phyloP scores from a whole-genome alignment of 2,797 vertebrate species.

The Lycodopsis pacificus region DNA sequence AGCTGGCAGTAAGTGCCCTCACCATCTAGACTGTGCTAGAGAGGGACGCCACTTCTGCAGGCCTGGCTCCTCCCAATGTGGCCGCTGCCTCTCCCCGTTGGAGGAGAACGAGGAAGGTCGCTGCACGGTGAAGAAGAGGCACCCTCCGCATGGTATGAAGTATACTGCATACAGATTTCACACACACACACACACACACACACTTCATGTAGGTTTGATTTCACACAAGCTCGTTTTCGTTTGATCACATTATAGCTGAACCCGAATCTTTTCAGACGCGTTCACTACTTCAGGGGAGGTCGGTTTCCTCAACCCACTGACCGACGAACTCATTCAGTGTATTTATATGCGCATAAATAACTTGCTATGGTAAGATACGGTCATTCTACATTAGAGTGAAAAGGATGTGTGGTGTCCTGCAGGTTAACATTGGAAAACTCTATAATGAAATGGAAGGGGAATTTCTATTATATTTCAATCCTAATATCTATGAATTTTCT shows the following conservation, averaged over 20 bases:
- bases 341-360: background rate
- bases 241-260: background rate
- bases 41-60: slow-evolving; percentile 82
- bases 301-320: background rate
- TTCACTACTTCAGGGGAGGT: too few species aligned
- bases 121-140: slow-evolving; percentile 70
- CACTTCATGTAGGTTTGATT: background rate
- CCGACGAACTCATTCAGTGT: background rate
- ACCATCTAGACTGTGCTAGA: slow-evolving; percentile 84
- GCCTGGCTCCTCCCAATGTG: slow-evolving; percentile 80
- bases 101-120: slow-evolving; percentile 79
- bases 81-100: slow-evolving; percentile 84
- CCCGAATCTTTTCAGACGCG: too few species aligned
- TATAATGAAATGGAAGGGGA: background rate
- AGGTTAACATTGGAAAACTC: background rate
- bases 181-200: background rate
- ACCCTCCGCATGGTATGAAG: slow-evolving; percentile 73
- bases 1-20: slow-evolving; percentile 81
- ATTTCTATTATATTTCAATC: background rate
- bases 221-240: background rate
- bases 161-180: background rate
- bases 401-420: background rate
- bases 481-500: background rate
- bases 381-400: background rate
- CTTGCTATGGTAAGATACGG: background rate